Evolutionary conservation across 2,113 vertebrate genomes (phyloP).

Genomic region (Oenanthe melanoleuca): DNA sequence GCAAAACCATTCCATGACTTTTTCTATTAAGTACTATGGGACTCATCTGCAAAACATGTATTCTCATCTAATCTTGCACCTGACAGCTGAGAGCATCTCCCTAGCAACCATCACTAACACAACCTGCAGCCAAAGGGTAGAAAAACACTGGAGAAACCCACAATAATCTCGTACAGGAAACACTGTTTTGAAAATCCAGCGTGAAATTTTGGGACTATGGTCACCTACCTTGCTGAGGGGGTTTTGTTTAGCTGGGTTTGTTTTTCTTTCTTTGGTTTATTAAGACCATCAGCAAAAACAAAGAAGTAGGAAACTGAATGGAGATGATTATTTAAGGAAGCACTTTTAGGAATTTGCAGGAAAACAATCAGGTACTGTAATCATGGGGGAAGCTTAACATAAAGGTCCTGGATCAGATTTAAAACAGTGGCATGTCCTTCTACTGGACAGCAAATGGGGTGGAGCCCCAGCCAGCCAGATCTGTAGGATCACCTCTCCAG

Average conservation of each 20-base stretch:
- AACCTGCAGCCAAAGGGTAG: neutral
- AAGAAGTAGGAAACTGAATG: neutral
- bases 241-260: neutral
- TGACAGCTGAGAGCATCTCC: constrained; percentile 14
- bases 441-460: neutral
- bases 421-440: neutral
- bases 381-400: neutral
- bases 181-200: neutral
- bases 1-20: neutral
- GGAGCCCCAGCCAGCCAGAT: neutral
- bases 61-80: neutral
- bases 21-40: neutral
- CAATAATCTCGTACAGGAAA: neutral
- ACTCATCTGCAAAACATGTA: neutral
- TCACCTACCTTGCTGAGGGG: neutral
- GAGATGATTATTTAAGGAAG: neutral
- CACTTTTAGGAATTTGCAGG: neutral
- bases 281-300: neutral
- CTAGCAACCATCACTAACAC: neutral
- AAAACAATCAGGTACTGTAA: neutral
- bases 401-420: neutral
- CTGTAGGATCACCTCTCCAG: neutral
- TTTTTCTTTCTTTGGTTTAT: neutral
- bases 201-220: neutral
- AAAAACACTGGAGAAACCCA: neutral